phyloP scores from a whole-genome alignment of 2,888 invertebrate species.

The Colostygia pectinataria region DNA sequence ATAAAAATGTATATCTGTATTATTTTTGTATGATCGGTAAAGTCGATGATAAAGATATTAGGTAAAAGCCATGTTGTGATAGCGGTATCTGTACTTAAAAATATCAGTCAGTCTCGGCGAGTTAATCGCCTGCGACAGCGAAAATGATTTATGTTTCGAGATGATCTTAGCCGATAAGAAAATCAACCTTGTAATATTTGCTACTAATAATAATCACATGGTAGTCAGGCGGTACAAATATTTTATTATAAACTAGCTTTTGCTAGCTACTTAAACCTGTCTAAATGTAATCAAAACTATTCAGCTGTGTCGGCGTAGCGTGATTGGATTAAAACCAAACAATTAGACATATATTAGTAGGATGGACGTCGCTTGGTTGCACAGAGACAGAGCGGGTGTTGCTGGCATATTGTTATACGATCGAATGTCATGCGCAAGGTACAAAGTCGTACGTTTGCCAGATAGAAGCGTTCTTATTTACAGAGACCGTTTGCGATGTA shows the following conservation, averaged over 20 bases:
- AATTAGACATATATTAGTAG: too few species aligned
- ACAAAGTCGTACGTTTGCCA: slow-evolving; percentile 36
- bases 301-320: too few species aligned
- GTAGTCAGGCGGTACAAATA: slow-evolving; percentile 1
- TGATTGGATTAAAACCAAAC: too few species aligned
- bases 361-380: too few species aligned
- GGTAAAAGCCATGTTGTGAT: slow-evolving; percentile 52
- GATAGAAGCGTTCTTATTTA: slow-evolving; percentile 62
- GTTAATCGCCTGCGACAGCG: slow-evolving; percentile 44
- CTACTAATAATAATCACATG: slow-evolving; percentile 18
- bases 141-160: slow-evolving; percentile 43
- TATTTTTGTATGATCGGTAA: slow-evolving; percentile 61
- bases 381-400: slow-evolving; percentile 13
- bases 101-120: slow-evolving; percentile 45
- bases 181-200: slow-evolving; percentile 24
- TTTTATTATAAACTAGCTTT: too few species aligned
- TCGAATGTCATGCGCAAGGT: slow-evolving; percentile 26
- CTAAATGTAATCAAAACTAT: too few species aligned
- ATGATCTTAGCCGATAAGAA: slow-evolving; percentile 35
- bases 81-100: slow-evolving; percentile 33
- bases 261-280: too few species aligned
- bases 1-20: slow-evolving; percentile 51
- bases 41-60: slow-evolving; percentile 55
- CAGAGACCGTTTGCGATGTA: slow-evolving; percentile 59
- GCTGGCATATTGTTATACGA: slow-evolving; percentile 30